Base-by-base conservation (phyloP, 2,113 vertebrate species). In the Menura novaehollandiae region DNA sequence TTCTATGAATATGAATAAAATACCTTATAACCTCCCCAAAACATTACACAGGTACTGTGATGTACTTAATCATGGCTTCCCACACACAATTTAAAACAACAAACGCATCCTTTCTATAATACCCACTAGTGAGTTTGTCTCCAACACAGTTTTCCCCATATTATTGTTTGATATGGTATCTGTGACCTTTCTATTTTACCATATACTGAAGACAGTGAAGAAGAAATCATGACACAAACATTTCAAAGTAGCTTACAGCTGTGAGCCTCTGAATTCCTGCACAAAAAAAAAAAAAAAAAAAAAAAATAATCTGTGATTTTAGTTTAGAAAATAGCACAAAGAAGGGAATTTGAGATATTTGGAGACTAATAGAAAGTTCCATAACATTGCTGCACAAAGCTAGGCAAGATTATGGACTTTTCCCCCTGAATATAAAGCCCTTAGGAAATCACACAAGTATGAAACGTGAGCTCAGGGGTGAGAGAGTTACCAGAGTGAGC, bases 371-470 rank as follows among this genome's bases (percentile, higher is more conserved):
- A 82, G 52, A 47, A 85, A 73, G n/a, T 66, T 66, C 49, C 35
- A 13, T 26, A 37, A n/a, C 15, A 43, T 53, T 32, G 15, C 33
- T 47, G 37, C 1, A 3, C 28, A 78, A 52, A 56, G 2, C 23
- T 41, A 8, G 23, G 11, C 15, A 73, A 52, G 9, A 68, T 64
- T 19, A 15, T 23, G 4, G 18, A 22, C 39, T 79, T 73, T 44
- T 26, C 3, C 2, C 4, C 13, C 10, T 0, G 1, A 82, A 55
- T 9, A 10, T 4, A 30, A 20, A 72, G n/a, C 11, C 41, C 51
- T 80, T 51, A 49, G 37, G 52, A 92, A 92, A 67, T 44, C 47
- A 55, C 7, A 12, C 2, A 12, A 51, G 14, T 35, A 62, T 41
- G 13, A 71, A 66, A 67, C 51, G 11, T 24, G 33, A 86, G 67